Evolutionary conservation across 2,113 vertebrate genomes (phyloP).

Genomic region (Catharus bicknelli): DNA sequence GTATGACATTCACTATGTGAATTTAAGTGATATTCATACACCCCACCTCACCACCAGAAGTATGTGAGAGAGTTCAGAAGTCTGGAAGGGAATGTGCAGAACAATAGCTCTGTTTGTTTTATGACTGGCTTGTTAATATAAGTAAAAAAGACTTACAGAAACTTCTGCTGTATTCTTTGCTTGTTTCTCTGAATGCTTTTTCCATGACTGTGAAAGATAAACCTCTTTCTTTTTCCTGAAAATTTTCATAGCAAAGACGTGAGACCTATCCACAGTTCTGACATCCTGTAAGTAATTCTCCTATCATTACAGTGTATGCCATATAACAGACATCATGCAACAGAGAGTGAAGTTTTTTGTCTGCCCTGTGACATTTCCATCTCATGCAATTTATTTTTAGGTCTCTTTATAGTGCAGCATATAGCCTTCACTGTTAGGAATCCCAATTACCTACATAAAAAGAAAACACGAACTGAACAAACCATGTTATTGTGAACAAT

Average conservation of each 20-base stretch:
- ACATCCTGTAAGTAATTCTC: not conserved
- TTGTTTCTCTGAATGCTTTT: not conserved
- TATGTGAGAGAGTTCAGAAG: not conserved
- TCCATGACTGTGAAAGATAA: not conserved
- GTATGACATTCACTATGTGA: not conserved
- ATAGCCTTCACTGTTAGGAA: not conserved
- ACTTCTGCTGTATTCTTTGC: not conserved
- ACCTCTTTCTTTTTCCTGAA: not conserved
- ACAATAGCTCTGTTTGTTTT: not conserved
- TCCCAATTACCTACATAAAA: not conserved
- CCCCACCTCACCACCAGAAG: accelerated
- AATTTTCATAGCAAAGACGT: not conserved
- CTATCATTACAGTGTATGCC: not conserved
- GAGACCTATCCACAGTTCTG: not conserved
- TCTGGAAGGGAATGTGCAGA: not conserved
- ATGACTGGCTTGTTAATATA: not conserved
- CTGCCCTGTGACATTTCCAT: not conserved
- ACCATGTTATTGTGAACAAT: not conserved
- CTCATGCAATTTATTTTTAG: not conserved
- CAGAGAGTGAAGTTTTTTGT: not conserved
- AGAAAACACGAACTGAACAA: not conserved
- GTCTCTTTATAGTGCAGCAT: not conserved
- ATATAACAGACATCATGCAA: not conserved
- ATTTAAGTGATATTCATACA: not conserved
- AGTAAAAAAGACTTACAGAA: not conserved